Evolutionary conservation across 1,140 invertebrate species (phyloP), one percentile per base, ranked within the genome.

Genomic region (Helicoverpa zea): DNA sequence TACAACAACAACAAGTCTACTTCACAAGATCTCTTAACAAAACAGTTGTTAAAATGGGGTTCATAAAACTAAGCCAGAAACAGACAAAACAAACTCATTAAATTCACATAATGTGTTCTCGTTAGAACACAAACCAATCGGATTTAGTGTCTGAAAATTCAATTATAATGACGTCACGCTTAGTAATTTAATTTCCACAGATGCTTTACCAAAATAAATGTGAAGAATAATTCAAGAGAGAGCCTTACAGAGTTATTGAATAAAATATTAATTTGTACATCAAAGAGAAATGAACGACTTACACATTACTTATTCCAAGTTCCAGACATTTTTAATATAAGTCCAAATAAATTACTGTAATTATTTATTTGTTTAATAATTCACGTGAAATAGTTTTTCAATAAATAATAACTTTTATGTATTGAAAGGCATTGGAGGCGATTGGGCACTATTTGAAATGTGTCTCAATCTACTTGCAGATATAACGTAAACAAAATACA

Each of bases 201-300:
- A 16, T 23, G 16, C 3, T n/a, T 72, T 52, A 29, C 43, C 43
- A 43, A 64, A 64, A 63, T 13, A 63, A 64, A 72, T 10, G 23
- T 51, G 30, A 52, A 52, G 23, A 72, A 30, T 72, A 54, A 72
- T n/a, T 30, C 12, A 3, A 68, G 43, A 68, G 49, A 68, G 43
- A 68, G 49, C 23, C 49, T 54, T 52, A 49, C 13, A 54, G 68
- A 72, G 49, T 52, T 72, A 52, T 72, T 72, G 68, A 72, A 72
- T 72, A 29, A 30, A 72, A 72, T 54, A 72, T 72, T 72, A 54
- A 72, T 72, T 72, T 72, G 68, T 13, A 54, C 49, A 72, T 72
- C 68, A 72, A 72, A 72, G 68, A 18, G 29, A 52, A 14, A 49
- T 14, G 49, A 14, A 52, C 12, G 68, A 52, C 68, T 14, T 9